Conservation (phyloP, 2,888 invertebrate species). For the Tenthredo amoena region DNA sequence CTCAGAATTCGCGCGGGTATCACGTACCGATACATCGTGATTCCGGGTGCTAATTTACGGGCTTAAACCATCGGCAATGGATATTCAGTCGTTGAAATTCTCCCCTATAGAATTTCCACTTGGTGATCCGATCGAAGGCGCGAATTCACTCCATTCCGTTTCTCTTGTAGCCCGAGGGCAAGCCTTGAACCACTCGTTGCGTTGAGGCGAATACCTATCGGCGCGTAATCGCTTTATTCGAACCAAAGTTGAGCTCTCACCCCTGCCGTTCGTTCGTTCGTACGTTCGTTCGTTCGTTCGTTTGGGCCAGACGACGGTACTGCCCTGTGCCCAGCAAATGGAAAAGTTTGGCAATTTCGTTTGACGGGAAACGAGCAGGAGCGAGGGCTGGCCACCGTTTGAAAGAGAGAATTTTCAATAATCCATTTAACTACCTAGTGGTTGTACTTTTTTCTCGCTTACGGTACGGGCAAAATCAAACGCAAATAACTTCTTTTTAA, state of each 20-base stretch:
- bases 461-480: background rate
- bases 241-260: slow-evolving; percentile 47
- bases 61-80: background rate
- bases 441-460: background rate
- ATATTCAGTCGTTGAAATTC: slow-evolving; percentile 40
- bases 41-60: background rate
- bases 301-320: slow-evolving; percentile 22
- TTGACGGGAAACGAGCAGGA: slow-evolving; percentile 36
- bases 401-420: slow-evolving; percentile 44
- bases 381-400: background rate
- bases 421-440: slow-evolving; percentile 22
- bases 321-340: slow-evolving; percentile 49
- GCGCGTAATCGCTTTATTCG: slow-evolving; percentile 50
- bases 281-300: slow-evolving; percentile 17
- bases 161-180: background rate
- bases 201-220: slow-evolving; percentile 45
- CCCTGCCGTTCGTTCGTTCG: slow-evolving; percentile 19
- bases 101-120: slow-evolving; percentile 45
- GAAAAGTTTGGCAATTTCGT: slow-evolving; percentile 51
- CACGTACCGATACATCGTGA: background rate
- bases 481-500: background rate
- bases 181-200: slow-evolving; percentile 19
- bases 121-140: slow-evolving; percentile 44
- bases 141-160: slow-evolving; percentile 21
- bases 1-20: background rate